Conservation (phyloP, 2,113 vertebrate species). For the Chamaetylas fuelleborni region DNA sequence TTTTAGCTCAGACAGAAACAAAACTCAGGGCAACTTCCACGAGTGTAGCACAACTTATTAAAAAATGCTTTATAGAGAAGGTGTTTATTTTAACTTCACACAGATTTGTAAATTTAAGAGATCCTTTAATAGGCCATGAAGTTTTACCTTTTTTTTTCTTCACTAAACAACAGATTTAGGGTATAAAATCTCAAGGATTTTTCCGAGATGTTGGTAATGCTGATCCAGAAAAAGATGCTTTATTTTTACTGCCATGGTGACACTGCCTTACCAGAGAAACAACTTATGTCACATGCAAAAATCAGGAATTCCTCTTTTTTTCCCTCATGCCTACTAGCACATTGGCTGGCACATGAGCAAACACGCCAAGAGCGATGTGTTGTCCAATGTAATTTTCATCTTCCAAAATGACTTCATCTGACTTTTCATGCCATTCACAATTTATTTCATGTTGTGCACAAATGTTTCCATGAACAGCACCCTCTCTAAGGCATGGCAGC, state of each 20-base stretch:
- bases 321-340: not conserved
- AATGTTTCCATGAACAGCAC: not conserved
- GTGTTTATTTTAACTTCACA: not conserved
- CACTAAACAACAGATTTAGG: not conserved
- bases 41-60: not conserved
- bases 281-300: not conserved
- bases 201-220: not conserved
- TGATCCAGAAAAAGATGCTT: not conserved
- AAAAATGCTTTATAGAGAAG: not conserved
- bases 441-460: not conserved
- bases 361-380: not conserved
- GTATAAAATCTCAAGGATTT: not conserved
- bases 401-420: slow-evolving; percentile 22
- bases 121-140: not conserved
- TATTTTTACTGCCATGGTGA: not conserved
- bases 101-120: not conserved
- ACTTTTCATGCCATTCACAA: slow-evolving; percentile 35
- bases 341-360: not conserved
- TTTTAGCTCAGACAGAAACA: not conserved
- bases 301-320: not conserved
- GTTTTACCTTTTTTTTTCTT: not conserved
- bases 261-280: not conserved
- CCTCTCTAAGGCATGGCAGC: not conserved
- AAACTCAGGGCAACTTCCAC: not conserved
- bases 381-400: slow-evolving; percentile 7